Conservation (phyloP, 2,888 invertebrate genomes). For the Creontiades dilutus region DNA sequence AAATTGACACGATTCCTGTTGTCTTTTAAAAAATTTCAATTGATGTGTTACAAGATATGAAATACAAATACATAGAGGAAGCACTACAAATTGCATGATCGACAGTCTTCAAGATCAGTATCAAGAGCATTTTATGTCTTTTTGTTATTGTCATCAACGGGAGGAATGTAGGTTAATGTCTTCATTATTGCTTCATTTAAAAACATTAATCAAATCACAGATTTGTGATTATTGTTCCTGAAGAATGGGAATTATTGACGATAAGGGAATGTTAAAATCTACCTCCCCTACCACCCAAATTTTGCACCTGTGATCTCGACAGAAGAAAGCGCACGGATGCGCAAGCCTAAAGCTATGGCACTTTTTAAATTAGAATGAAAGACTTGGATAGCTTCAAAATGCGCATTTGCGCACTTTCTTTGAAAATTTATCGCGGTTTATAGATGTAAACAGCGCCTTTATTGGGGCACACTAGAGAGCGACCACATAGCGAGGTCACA, state of each 20-base stretch:
- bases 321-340: constrained; percentile 29
- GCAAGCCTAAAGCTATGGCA: constrained; percentile 58
- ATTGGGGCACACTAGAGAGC: background rate
- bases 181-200: background rate
- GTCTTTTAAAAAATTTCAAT: background rate
- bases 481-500: background rate
- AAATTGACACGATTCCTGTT: constrained; percentile 6
- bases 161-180: constrained; percentile 31
- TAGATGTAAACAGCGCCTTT: background rate
- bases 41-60: background rate
- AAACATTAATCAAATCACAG: background rate
- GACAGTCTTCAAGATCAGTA: constrained; percentile 55
- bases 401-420: constrained; percentile 34
- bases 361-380: constrained; percentile 58
- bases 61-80: constrained; percentile 28
- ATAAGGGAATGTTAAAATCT: background rate
- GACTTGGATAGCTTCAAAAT: constrained; percentile 59
- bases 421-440: background rate
- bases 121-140: constrained; percentile 52
- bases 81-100: constrained; percentile 35
- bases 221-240: background rate
- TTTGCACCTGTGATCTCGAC: constrained; percentile 5
- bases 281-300: background rate
- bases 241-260: background rate
- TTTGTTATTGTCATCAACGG: constrained; percentile 21